Conservation (phyloP, 2,888 invertebrate genomes). For the Itoplectis maculator region DNA sequence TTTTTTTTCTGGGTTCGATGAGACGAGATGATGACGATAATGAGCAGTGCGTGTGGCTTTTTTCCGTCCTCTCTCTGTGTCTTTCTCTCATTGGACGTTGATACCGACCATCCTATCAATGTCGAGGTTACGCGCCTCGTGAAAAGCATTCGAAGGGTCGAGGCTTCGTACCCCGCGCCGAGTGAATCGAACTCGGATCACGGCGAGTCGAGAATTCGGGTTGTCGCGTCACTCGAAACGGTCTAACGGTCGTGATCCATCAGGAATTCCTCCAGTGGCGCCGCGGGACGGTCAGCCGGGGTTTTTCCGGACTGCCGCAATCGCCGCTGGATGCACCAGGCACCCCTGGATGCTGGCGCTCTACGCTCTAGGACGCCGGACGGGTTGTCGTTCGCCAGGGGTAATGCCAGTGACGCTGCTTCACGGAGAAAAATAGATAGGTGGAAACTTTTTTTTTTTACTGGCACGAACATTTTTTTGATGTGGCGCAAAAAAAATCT, state of each 20-base stretch:
- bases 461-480: too few relatives aligned
- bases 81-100: too few relatives aligned
- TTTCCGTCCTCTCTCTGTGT: too few relatives aligned
- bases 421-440: not conserved
- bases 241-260: slow-evolving; percentile 5
- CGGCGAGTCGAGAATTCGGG: slow-evolving; percentile 5
- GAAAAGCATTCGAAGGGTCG: slow-evolving; percentile 19
- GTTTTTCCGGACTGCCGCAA: not conserved
- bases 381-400: slow-evolving; percentile 51
- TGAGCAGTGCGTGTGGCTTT: slow-evolving; percentile 38
- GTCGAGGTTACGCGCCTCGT: slow-evolving; percentile 1
- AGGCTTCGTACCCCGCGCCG: not conserved
- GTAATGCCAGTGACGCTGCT: not conserved
- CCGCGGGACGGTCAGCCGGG: not conserved
- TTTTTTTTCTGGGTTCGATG: slow-evolving; percentile 43
- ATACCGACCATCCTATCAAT: not conserved
- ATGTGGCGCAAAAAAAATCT: too few relatives aligned
- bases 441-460: too few relatives aligned
- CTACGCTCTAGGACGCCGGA: slow-evolving; percentile 46
- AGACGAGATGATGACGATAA: slow-evolving; percentile 61
- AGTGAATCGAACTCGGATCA: not conserved
- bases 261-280: slow-evolving; percentile 5
- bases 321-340: not conserved
- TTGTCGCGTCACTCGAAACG: slow-evolving; percentile 6
- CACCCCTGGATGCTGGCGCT: slow-evolving; percentile 52